A percentile compares a stretch with the other conserved stretches of the same genome.
Conservation (phyloP, 2,113 vertebrate species). For the Hippocampus mohnikei region DNA sequence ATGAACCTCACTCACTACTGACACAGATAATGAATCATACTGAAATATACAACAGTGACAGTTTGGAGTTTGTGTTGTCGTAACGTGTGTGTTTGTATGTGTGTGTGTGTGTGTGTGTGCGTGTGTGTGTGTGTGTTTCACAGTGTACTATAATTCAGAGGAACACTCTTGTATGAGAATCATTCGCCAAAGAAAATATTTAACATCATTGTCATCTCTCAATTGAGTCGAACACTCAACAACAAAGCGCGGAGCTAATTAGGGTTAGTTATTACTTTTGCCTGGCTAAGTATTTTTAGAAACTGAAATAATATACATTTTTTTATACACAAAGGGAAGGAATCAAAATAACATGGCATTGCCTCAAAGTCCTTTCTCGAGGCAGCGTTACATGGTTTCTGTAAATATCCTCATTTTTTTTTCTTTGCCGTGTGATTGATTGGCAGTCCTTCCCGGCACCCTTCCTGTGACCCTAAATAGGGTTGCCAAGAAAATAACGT, state of each 20-base stretch:
- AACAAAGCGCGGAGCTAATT: not conserved
- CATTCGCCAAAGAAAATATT: not conserved
- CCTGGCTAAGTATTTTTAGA: not conserved
- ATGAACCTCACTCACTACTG: conserved; percentile 47
- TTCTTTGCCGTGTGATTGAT: not conserved
- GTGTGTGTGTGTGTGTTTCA: conserved; percentile 23
- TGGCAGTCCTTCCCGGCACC: no score
- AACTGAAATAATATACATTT: not conserved
- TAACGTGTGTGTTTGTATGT: no score
- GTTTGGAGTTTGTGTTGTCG: conserved; percentile 30
- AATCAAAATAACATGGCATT: not conserved
- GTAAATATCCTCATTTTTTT: not conserved
- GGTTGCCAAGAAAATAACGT: not conserved
- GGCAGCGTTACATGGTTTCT: not conserved
- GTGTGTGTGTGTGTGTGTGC: not conserved
- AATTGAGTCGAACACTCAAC: not conserved
- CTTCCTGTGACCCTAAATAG: not conserved
- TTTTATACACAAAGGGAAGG: not conserved
- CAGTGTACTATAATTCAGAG: conserved; percentile 22
- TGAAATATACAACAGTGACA: conserved; percentile 54
- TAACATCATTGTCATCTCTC: not conserved
- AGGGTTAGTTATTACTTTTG: not conserved
- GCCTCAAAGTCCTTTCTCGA: not conserved
- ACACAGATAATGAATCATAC: conserved; percentile 58
- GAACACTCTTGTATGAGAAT: conserved; percentile 9